Evolutionary conservation across 2,888 invertebrate genomes (phyloP), one percentile per base, ranked within the genome.

Genomic region (Drosophila mimetica): DNA sequence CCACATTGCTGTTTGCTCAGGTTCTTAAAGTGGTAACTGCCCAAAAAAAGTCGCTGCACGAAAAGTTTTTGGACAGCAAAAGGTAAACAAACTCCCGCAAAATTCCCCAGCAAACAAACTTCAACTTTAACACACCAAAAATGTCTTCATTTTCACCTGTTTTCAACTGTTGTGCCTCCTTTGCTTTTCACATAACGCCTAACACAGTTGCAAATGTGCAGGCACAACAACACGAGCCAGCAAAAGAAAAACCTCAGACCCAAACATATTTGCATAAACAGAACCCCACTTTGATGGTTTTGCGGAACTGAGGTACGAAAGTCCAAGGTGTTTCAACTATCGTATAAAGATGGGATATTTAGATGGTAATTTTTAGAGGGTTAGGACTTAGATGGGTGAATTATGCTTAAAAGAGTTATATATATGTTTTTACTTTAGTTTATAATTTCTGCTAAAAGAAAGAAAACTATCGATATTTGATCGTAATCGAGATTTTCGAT

Each of bases 251-350:
- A 77, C 66, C 73, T 61, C 70, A 76, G 57, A 70, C 63, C 76
- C 61, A 69, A 72, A 76, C 65, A 75, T 79, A 82, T 83, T 85
- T 79, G 65, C 82, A 80, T 85, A 80, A 80, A 76, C 71, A 76
- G 64, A 52, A 60, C 67, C 65, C 55, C 63, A 60, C 77, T 83
- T 77, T 55, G 51, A 52, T 52, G 65, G 39, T 32, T 57, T 58
- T 44, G 50, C 48, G 18, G 2, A 4, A 1, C 9, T 1, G 4
- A 20, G 32, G n/a, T 36, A 60, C n/a, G 18, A 20, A 30, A n/a
- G 39, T 20, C 55, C 20, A 41, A 34, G 69, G 69, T 36, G 55
- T 22, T 39, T 47, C 14, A 47, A 30, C 69, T 67, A 20, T 16
- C 14, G 11, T 5, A 30, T 41, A 50, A 28, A 61, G 61, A 61